Percentiles rank a stretch among this genome's conserved stretches.
phyloP scores from a whole-genome alignment of 2,797 vertebrate genomes.

The Sebastes diaconus region DNA sequence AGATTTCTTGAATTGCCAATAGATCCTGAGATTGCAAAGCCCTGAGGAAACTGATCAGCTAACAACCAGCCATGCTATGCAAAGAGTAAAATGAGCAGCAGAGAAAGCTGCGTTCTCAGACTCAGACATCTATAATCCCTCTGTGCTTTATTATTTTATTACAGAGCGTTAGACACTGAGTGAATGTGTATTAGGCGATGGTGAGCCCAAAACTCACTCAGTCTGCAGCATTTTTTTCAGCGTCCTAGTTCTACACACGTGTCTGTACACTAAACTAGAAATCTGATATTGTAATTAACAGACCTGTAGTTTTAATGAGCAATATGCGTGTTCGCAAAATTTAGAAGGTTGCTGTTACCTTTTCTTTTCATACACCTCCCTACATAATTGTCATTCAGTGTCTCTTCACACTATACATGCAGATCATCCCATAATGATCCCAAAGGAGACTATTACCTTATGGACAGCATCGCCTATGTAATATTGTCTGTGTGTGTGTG shows the following conservation, averaged over 20 bases:
- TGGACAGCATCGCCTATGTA: neutral
- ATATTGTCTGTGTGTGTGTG: neutral
- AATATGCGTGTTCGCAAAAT: neutral
- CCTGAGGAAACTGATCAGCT: neutral
- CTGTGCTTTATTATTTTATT: conserved; percentile 27
- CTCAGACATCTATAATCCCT: conserved; percentile 29
- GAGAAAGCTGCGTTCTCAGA: conserved; percentile 12
- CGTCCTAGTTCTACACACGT: neutral
- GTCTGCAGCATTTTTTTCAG: conserved; percentile 15
- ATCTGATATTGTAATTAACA: neutral
- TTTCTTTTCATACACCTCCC: neutral
- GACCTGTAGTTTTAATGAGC: neutral
- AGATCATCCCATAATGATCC: neutral
- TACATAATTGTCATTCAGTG: neutral
- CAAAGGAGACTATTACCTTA: neutral
- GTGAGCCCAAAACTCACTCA: conserved; percentile 10
- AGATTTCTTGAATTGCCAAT: conserved; percentile 14
- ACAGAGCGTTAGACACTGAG: conserved; percentile 22
- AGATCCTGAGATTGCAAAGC: conserved; percentile 3
- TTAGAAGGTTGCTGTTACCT: neutral
- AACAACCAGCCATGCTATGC: neutral
- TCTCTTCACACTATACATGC: neutral
- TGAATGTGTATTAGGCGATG: neutral
- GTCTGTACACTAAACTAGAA: neutral
- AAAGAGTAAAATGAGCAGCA: conserved; percentile 7